phyloP scores from a whole-genome alignment of 2,888 invertebrate species.

The Hirudinaria manillensis region DNA sequence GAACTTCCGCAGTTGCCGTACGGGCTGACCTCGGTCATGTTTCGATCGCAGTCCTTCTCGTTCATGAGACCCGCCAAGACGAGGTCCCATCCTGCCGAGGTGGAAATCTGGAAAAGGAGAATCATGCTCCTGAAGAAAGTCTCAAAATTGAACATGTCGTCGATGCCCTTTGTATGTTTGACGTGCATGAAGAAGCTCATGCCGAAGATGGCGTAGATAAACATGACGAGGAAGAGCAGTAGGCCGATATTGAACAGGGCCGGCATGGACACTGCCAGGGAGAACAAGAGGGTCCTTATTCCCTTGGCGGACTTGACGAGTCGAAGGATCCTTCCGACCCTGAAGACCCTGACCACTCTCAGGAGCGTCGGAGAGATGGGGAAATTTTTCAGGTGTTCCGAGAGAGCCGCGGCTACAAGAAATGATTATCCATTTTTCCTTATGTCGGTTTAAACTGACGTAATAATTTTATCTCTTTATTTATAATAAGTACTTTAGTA shows the following conservation, averaged over 20 bases:
- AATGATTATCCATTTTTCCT: not conserved
- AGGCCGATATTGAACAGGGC: slow-evolving; percentile 98
- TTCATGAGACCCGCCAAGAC: slow-evolving; percentile 91
- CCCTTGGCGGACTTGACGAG: slow-evolving; percentile 97
- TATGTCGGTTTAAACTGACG: not conserved
- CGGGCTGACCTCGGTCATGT: slow-evolving; percentile 35
- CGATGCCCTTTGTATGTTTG: slow-evolving; percentile 85
- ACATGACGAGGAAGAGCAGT: slow-evolving; percentile 94
- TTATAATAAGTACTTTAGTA: not conserved
- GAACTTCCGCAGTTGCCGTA: slow-evolving; percentile 77
- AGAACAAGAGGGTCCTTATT: slow-evolving; percentile 90
- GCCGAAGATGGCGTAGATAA: slow-evolving; percentile 97
- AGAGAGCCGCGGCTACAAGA: slow-evolving; percentile 8
- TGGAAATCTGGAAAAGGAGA: slow-evolving; percentile 78
- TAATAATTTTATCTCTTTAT: not conserved
- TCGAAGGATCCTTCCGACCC: slow-evolving; percentile 92
- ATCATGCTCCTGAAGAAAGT: slow-evolving; percentile 98
- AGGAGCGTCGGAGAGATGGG: slow-evolving; percentile 87
- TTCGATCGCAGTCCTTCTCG: slow-evolving; percentile 52
- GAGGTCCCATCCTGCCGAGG: slow-evolving; percentile 77
- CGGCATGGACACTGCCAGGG: slow-evolving; percentile 94
- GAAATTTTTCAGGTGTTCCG: slow-evolving; percentile 26
- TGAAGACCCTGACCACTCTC: slow-evolving; percentile 94
- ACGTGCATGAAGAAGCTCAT: slow-evolving; percentile 99
- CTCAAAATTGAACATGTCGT: slow-evolving; percentile 93